These are phyloP conservation scores for Philypnodon macrostomus DNA, from an alignment of 2,797 vertebrate species.

Conservation along the genomic window DNA sequence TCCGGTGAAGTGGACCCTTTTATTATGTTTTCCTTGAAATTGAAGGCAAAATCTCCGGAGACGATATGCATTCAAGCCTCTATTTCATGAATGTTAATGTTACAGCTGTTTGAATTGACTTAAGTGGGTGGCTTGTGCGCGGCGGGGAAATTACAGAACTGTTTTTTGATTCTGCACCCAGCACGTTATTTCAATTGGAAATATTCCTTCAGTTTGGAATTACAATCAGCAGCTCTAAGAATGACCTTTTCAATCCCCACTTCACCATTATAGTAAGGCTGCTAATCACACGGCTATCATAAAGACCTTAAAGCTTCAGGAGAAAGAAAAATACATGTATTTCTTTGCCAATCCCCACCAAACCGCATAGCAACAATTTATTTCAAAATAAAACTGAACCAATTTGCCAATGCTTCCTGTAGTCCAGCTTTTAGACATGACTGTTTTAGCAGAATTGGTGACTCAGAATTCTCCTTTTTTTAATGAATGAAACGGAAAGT, in stretches of 20 bases:
- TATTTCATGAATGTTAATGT: constrained; percentile 39
- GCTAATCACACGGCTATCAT: constrained; percentile 3
- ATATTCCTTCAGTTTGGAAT: constrained; percentile 17
- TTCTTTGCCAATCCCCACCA: too few species aligned
- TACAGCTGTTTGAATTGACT: constrained; percentile 25
- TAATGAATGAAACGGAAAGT: too few species aligned
- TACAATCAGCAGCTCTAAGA: constrained; percentile 33
- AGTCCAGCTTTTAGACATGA: too few species aligned
- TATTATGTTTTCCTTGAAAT: constrained; percentile 12
- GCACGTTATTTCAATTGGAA: constrained; percentile 19
- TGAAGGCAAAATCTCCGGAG: constrained; percentile 13
- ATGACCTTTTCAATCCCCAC: constrained; percentile 25
- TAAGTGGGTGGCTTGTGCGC: background rate
- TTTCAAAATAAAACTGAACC: background rate
- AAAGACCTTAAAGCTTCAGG: constrained; percentile 3
- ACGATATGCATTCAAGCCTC: constrained; percentile 16
- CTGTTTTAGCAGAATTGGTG: too few species aligned
- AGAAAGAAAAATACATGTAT: background rate
- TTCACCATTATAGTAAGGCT: constrained; percentile 1
- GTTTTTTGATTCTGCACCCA: constrained; percentile 20
- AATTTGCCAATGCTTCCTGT: too few species aligned
- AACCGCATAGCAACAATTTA: too few species aligned
- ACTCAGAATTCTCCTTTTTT: too few species aligned
- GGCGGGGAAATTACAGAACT: constrained; percentile 18
- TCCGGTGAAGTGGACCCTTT: constrained; percentile 20